Percentiles rank a stretch among this genome's conserved stretches.
phyloP scores from a whole-genome alignment of 2,113 vertebrate genomes.

The Pseudonaja textilis region DNA sequence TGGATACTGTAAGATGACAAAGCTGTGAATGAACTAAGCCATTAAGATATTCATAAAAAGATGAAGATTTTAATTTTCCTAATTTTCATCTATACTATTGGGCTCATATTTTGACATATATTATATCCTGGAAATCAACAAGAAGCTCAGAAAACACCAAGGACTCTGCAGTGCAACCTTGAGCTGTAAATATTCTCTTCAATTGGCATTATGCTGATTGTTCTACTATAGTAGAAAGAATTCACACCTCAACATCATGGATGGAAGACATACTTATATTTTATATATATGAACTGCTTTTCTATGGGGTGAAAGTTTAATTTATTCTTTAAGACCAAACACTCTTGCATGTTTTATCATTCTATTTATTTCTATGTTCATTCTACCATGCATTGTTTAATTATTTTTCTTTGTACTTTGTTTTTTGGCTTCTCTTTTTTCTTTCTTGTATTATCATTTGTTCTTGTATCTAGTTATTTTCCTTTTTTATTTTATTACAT shows the following conservation, averaged over 20 bases:
- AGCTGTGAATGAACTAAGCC: background rate
- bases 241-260: background rate
- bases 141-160: background rate
- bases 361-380: background rate
- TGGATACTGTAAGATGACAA: background rate
- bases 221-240: background rate
- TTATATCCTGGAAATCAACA: background rate
- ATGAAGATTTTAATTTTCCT: background rate
- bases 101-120: background rate
- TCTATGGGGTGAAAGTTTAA: background rate
- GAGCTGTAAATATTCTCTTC: background rate
- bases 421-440: background rate
- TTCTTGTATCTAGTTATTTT: background rate
- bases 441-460: background rate
- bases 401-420: background rate
- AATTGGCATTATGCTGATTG: background rate
- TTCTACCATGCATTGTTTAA: background rate
- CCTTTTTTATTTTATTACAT: background rate
- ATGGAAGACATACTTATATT: background rate
- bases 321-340: background rate
- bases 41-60: background rate
- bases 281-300: background rate
- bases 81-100: background rate
- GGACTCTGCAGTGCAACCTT: background rate
- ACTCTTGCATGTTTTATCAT: background rate